These are phyloP conservation scores for Melanophora roralis DNA, from an alignment of 2,888 invertebrate genomes.

Conservation along the genomic window DNA sequence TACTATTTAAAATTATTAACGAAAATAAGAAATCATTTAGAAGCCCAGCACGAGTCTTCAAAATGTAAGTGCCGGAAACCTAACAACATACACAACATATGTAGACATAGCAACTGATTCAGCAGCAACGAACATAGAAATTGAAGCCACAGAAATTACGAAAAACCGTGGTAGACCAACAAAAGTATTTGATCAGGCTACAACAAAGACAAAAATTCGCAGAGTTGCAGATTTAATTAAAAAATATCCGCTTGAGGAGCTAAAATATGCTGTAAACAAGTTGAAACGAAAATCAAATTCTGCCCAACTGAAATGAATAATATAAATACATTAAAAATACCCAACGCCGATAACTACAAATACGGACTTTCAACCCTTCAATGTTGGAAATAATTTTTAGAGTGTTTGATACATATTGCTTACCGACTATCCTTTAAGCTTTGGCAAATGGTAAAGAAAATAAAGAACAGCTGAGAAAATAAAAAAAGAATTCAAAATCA, in stretches of 20 bases:
- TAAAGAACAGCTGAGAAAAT: not conserved
- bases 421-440: not conserved
- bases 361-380: not conserved
- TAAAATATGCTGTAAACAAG: too few relatives aligned
- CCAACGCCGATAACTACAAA: too few relatives aligned
- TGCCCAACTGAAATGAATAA: too few relatives aligned
- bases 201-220: too few relatives aligned
- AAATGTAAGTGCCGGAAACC: not conserved
- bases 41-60: not conserved
- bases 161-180: too few relatives aligned
- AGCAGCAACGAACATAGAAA: not conserved
- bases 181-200: too few relatives aligned
- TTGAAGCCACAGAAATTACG: too few relatives aligned
- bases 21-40: not conserved
- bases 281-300: too few relatives aligned
- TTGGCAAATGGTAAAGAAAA: not conserved
- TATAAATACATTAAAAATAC: too few relatives aligned
- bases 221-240: too few relatives aligned
- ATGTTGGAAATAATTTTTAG: not conserved
- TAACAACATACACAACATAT: not conserved
- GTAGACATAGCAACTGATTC: not conserved
- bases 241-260: too few relatives aligned
- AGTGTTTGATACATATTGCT: not conserved
- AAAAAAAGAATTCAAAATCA: not conserved
- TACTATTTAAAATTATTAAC: not conserved